Conservation (phyloP, 2,888 invertebrate species). For the Ephialtes manifestator region DNA sequence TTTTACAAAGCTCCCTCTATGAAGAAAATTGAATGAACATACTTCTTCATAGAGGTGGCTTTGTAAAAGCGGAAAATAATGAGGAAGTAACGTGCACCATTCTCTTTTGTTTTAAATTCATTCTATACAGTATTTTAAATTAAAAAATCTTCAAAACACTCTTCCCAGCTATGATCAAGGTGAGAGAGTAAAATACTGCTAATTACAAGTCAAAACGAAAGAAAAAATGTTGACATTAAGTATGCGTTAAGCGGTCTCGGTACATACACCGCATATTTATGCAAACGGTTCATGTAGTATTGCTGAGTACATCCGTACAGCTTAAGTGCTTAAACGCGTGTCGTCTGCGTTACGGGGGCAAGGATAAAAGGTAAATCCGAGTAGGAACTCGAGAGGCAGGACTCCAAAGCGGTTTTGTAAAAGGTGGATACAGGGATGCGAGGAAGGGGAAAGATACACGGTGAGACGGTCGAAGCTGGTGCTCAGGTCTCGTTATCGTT, state of each 20-base stretch:
- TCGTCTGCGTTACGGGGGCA: neutral
- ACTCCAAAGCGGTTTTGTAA: constrained; percentile 10
- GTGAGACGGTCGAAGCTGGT: constrained; percentile 65
- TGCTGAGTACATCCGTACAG: neutral
- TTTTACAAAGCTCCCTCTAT: too few relatives aligned
- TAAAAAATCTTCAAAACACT: too few relatives aligned
- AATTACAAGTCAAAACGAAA: neutral
- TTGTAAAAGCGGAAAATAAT: too few relatives aligned
- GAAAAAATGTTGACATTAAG: neutral
- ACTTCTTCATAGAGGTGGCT: too few relatives aligned
- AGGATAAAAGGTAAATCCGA: neutral
- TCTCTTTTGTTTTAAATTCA: too few relatives aligned
- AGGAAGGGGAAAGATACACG: constrained; percentile 70
- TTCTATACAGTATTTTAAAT: too few relatives aligned
- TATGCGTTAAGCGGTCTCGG: neutral
- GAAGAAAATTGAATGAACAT: too few relatives aligned
- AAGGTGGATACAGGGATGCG: neutral
- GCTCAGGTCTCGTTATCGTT: constrained; percentile 66
- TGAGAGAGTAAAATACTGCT: neutral
- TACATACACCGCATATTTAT: neutral
- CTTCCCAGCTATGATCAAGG: neutral
- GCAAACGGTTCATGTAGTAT: neutral
- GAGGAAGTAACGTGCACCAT: too few relatives aligned
- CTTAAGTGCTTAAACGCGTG: constrained; percentile 11
- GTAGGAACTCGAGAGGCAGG: constrained; percentile 6